A percentile compares a stretch with the other conserved stretches of the same genome.
Conservation (phyloP, 1,140 invertebrate species). For the Tribolium madens region DNA sequence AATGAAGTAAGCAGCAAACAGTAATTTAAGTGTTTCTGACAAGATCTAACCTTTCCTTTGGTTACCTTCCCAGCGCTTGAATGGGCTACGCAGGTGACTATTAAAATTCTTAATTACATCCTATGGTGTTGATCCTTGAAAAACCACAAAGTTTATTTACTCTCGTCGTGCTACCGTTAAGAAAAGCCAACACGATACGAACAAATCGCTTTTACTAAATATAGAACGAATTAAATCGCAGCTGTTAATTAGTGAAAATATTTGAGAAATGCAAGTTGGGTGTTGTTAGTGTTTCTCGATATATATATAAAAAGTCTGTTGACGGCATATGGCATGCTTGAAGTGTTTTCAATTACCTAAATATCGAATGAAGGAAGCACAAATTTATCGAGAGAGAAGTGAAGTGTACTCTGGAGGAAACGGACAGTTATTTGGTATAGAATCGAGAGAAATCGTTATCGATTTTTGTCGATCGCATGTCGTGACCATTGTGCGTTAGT, state of each 20-base stretch:
- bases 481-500: constrained; percentile 4
- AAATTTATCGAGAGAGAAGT: background rate
- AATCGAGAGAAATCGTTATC: constrained; percentile 2
- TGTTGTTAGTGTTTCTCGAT: background rate
- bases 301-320: background rate
- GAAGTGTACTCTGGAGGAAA: constrained; percentile 23
- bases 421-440: constrained; percentile 24
- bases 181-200: background rate
- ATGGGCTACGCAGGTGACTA: constrained; percentile 49
- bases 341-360: constrained; percentile 19
- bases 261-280: constrained; percentile 10
- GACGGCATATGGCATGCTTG: constrained; percentile 9
- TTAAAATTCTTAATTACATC: constrained; percentile 52
- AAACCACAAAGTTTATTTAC: constrained; percentile 36
- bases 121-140: constrained; percentile 48
- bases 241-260: constrained; percentile 11
- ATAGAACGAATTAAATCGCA: constrained; percentile 4
- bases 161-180: constrained; percentile 8
- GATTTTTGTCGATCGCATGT: constrained; percentile 10
- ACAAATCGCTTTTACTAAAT: constrained; percentile 15
- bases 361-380: background rate
- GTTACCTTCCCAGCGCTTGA: constrained; percentile 53
- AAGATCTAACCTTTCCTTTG: constrained; percentile 50
- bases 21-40: constrained; percentile 43
- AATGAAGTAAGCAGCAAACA: constrained; percentile 18